Conservation (phyloP, 2,113 vertebrate genomes). For the Zingel zingel region DNA sequence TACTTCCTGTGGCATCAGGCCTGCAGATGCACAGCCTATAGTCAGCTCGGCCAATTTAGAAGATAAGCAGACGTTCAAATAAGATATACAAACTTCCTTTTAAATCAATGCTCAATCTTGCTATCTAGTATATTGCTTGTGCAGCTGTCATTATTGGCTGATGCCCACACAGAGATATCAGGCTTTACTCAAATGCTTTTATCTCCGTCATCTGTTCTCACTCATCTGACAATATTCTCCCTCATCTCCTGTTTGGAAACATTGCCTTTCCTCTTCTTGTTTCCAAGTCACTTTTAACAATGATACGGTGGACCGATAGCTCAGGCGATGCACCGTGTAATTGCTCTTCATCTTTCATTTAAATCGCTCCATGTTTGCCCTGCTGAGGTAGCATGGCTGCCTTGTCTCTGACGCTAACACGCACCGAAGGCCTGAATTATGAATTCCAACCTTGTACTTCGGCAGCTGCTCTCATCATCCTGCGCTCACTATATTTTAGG, state of each 20-base stretch:
- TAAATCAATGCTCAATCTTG: constrained; percentile 45
- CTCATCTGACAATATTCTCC: constrained; percentile 38
- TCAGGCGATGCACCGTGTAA: constrained; percentile 49
- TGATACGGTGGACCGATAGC: constrained; percentile 22
- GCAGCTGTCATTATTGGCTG: constrained; percentile 54
- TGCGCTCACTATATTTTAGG: constrained; percentile 57
- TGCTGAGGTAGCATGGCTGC: constrained; percentile 65
- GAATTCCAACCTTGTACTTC: constrained; percentile 74
- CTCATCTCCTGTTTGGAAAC: constrained; percentile 37
- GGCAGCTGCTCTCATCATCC: constrained; percentile 74
- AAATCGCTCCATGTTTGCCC: constrained; percentile 46
- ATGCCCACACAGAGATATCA: constrained; percentile 37
- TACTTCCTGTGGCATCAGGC: constrained; percentile 36
- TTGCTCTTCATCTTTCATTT: constrained; percentile 72
- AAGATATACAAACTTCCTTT: constrained; percentile 58
- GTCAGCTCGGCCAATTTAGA: constrained; percentile 47
- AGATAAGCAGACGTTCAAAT: constrained; percentile 59
- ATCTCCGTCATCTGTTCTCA: constrained; percentile 31
- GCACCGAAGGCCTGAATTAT: constrained; percentile 73
- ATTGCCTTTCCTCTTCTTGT: constrained; percentile 27
- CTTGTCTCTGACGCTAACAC: constrained; percentile 68
- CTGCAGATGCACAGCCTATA: constrained; percentile 41
- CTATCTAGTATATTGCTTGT: constrained; percentile 45
- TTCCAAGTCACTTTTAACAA: constrained; percentile 56
- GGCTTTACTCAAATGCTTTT: constrained; percentile 45